These are phyloP conservation scores for Chloroclystis v-ata DNA, from an alignment of 2,888 invertebrate species.

Conservation along the genomic window DNA sequence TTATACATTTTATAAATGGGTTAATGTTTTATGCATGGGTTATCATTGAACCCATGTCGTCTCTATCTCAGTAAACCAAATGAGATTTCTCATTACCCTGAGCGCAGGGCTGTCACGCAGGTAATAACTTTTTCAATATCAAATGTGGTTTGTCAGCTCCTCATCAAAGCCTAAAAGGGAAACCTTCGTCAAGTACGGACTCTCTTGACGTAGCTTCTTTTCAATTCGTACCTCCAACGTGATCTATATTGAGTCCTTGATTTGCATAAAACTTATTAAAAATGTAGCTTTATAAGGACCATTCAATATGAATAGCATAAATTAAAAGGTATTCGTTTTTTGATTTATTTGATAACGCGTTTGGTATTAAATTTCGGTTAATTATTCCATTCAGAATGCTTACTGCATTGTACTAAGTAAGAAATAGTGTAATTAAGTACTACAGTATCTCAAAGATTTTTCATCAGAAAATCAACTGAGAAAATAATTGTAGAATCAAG, in stretches of 20 bases:
- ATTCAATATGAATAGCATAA: constrained; percentile 44
- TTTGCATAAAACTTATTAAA: constrained; percentile 75
- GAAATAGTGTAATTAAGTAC: too few species aligned
- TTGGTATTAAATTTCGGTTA: background rate
- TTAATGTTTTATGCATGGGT: background rate
- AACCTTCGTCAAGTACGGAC: constrained; percentile 57
- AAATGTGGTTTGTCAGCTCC: constrained; percentile 56
- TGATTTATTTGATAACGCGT: constrained; percentile 7
- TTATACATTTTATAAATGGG: too few species aligned
- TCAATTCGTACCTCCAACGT: constrained; percentile 58
- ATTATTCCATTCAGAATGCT: background rate
- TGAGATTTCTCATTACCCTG: constrained; percentile 16
- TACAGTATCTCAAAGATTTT: background rate
- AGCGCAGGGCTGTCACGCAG: constrained; percentile 16
- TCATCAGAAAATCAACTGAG: constrained; percentile 14
- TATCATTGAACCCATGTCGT: background rate
- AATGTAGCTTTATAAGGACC: constrained; percentile 46
- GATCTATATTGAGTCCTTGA: constrained; percentile 44
- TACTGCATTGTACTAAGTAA: background rate
- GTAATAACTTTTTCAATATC: constrained; percentile 52
- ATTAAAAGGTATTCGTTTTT: constrained; percentile 31
- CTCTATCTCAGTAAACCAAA: background rate
- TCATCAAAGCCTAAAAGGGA: constrained; percentile 19
- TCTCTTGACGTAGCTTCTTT: constrained; percentile 66
- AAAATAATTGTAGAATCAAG: constrained; percentile 23